Base-by-base conservation (phyloP, 2,797 vertebrate species). In the Myripristis murdjan region DNA sequence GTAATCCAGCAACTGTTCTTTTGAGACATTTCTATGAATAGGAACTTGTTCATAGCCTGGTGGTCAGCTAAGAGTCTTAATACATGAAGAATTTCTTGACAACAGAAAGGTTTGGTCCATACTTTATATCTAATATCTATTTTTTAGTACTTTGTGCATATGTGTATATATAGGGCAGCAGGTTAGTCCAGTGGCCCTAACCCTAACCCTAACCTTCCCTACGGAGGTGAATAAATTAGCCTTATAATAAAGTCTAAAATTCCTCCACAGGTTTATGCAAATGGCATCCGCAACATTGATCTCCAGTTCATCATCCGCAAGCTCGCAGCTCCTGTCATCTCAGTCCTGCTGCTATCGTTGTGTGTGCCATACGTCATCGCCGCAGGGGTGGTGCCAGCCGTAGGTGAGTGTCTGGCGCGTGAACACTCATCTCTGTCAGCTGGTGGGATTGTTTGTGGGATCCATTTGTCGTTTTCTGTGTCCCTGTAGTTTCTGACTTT, bases 211-310 rank as follows among this genome's bases (percentile, higher is more conserved):
- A n/a, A n/a, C n/a, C n/a, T n/a, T n/a, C n/a, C n/a, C n/a, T n/a
- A n/a, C n/a, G n/a, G n/a, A n/a, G n/a, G n/a, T n/a, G n/a, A n/a
- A n/a, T 18, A 7, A 23, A 56, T 28, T 41, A 11, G 2, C 6
- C 6, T 33, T 26, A 23, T 51, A 73, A 58, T n/a, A 12, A 24
- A 60, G 10, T 75, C 24, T 83, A 0, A 63, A 22, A 0, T 15
- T 77, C 73, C 39, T 64, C 15, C 60, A 74, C 53, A 99, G 98
- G 98, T 99, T 57, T 99, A 99, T 53, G 98, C 98, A 79, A 99
- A 99, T 37, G 98, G 98, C 1, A 99, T 99, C 88, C 96, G 98
- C 70, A 99, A 99, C 93, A 99, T 99, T 39, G 97, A 99, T 80
- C 96, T 99, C 56, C 96, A 99, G 71, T 99, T 98, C 87, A 99